Base-by-base conservation (phyloP, 1,140 invertebrate genomes). In the Drosophila trapezifrons region DNA sequence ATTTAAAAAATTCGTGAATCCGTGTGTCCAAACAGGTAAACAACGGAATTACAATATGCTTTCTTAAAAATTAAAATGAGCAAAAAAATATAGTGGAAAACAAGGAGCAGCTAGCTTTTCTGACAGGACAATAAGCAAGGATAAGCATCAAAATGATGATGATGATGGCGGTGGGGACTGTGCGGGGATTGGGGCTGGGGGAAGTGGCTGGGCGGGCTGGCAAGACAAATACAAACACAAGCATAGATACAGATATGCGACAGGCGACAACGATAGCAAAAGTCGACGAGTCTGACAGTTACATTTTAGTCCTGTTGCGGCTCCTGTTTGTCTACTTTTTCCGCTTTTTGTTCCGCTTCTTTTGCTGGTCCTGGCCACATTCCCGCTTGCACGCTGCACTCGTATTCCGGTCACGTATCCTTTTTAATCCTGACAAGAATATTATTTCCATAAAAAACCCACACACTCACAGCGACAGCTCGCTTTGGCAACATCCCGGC, bases 351-450 rank as follows among this genome's bases (percentile, higher is more conserved):
- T 76, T 54, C 35, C 62, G 55, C 56, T 56, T 27, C 62, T 52
- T n/a, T n/a, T 27, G 42, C 47, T 45, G 52, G 59, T 60, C 57
- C 62, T 63, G 67, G 78, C 63, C 52, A 75, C 67, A 73, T 64
- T 75, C 42, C 62, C 52, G 56, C 63, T 56, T 75, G 70, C 70
- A 86, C 83, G 80, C 74, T 76, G 65, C 74, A 82, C 76, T 89
- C 66, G 78, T 78, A 89, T 91, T 87, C 89, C 47, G 83, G 78
- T 90, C 89, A 91, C 89, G 89, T 91, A 78, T 82, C 72, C 83
- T 89, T 91, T 91, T 91, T 90, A 91, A 91, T 91, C 89, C 89
- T 91, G 89, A 91, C 89, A 91, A 90, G 89, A 91, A 91, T 91
- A 91, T 91, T 85, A 87, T 90, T 89, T 91, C 89, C 89, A 91